These are phyloP conservation scores for Schrankia costaestrigalis DNA, from an alignment of 2,888 invertebrate genomes.

Conservation along the genomic window DNA sequence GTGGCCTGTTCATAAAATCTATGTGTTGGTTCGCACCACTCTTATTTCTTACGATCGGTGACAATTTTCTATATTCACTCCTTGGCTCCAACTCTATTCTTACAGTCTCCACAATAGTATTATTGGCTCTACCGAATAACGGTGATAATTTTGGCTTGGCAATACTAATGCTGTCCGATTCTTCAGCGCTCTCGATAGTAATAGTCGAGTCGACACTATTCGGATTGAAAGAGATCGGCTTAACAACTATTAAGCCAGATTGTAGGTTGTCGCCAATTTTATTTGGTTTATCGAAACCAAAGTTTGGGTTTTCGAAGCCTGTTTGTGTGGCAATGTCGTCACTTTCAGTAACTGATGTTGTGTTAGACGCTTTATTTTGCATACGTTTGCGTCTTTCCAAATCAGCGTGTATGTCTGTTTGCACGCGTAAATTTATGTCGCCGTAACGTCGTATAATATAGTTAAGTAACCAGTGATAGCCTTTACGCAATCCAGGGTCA, in stretches of 20 bases:
- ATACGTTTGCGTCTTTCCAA: constrained; percentile 70
- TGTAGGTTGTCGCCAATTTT: constrained; percentile 33
- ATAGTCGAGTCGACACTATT: constrained; percentile 66
- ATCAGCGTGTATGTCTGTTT: constrained; percentile 81
- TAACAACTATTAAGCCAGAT: constrained; percentile 61
- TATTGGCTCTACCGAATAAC: constrained; percentile 59
- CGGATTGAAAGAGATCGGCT: constrained; percentile 49
- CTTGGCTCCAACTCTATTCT: constrained; percentile 68
- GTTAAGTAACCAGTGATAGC: constrained; percentile 86
- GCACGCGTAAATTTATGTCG: constrained; percentile 83
- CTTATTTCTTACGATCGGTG: constrained; percentile 61
- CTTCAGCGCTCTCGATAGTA: constrained; percentile 63
- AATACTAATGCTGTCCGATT: constrained; percentile 49
- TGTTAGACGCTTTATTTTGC: constrained; percentile 58
- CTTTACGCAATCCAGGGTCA: constrained; percentile 84
- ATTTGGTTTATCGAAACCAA: constrained; percentile 40
- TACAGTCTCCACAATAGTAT: constrained; percentile 49
- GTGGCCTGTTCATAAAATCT: constrained; percentile 66
- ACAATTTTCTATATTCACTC: constrained; percentile 64
- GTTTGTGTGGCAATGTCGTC: constrained; percentile 71
- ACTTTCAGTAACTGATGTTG: constrained; percentile 49
- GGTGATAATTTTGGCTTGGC: constrained; percentile 68
- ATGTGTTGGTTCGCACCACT: constrained; percentile 53
- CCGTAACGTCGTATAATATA: constrained; percentile 85
- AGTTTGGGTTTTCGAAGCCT: constrained; percentile 75